A percentile compares a stretch with the other conserved stretches of the same genome.
Conservation (phyloP, 2,888 invertebrate species). For the Parnassius glacialis region DNA sequence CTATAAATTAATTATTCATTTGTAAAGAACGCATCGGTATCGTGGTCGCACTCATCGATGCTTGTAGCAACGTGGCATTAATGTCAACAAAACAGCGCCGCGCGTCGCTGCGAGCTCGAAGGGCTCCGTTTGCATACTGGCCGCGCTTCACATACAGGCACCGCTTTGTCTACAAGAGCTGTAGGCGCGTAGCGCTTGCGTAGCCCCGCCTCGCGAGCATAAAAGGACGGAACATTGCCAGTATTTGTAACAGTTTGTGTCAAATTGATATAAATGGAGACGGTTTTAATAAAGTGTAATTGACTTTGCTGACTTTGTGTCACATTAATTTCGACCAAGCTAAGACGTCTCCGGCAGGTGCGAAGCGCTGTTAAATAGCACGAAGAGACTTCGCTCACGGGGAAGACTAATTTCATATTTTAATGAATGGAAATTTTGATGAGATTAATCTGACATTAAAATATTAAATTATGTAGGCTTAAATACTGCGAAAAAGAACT, state of each 20-base stretch:
- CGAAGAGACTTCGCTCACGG: slow-evolving; percentile 66
- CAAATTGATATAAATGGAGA: slow-evolving; percentile 82
- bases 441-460: slow-evolving; percentile 43
- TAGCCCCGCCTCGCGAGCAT: slow-evolving; percentile 76
- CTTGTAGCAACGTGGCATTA: slow-evolving; percentile 41
- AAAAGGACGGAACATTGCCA: slow-evolving; percentile 79
- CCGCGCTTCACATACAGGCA: slow-evolving; percentile 39
- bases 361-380: slow-evolving; percentile 72
- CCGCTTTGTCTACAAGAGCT: slow-evolving; percentile 48
- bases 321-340: slow-evolving; percentile 79
- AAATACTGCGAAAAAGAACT: too few species aligned
- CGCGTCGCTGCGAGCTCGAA: slow-evolving; percentile 47
- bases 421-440: slow-evolving; percentile 76
- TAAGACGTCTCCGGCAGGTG: slow-evolving; percentile 78
- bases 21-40: slow-evolving; percentile 36
- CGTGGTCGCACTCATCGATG: slow-evolving; percentile 36
- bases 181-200: slow-evolving; percentile 69
- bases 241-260: slow-evolving; percentile 81
- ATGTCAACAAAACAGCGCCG: slow-evolving; percentile 43
- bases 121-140: slow-evolving; percentile 57
- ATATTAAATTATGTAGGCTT: too few species aligned
- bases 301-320: slow-evolving; percentile 80
- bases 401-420: slow-evolving; percentile 75
- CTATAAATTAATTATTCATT: slow-evolving; percentile 73
- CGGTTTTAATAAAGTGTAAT: slow-evolving; percentile 81